A percentile compares a stretch with the other conserved stretches of the same genome.
Conservation (phyloP, 2,888 invertebrate genomes). For the Cephus nigrinus region DNA sequence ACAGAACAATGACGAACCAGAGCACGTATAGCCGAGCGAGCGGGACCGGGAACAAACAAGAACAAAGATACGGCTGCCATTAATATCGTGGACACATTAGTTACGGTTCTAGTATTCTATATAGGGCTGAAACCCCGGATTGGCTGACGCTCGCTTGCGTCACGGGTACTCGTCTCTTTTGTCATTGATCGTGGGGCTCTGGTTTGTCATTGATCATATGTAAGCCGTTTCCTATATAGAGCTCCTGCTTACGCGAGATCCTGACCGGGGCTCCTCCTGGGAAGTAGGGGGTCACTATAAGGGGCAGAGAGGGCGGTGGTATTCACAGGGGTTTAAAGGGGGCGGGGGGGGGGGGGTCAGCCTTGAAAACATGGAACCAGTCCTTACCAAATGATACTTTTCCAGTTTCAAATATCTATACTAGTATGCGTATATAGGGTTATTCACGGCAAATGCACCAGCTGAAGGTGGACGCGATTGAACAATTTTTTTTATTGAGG, state of each 20-base stretch:
- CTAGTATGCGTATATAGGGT: too few relatives aligned
- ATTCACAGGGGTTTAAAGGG: too few relatives aligned
- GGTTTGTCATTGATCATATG: slow-evolving; percentile 65
- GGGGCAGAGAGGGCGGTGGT: too few relatives aligned
- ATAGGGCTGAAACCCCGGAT: slow-evolving; percentile 39
- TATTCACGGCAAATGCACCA: too few relatives aligned
- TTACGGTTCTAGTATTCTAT: slow-evolving; percentile 62
- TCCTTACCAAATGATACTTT: too few relatives aligned
- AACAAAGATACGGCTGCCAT: slow-evolving; percentile 67
- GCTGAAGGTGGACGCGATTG: too few relatives aligned
- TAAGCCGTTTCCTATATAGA: too few relatives aligned
- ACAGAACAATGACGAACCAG: slow-evolving; percentile 68
- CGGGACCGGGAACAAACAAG: slow-evolving; percentile 68
- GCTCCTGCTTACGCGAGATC: not conserved
- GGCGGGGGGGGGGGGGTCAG: too few relatives aligned
- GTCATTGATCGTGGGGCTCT: slow-evolving; percentile 54
- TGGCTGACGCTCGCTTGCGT: slow-evolving; percentile 25
- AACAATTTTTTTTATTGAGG: too few relatives aligned
- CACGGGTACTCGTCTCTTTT: slow-evolving; percentile 14
- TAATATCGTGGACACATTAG: slow-evolving; percentile 66
- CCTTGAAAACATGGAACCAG: too few relatives aligned
- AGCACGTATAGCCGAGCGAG: slow-evolving; percentile 67
- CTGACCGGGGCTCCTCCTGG: not conserved
- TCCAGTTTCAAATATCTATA: too few relatives aligned
- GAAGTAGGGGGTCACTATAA: too few relatives aligned